A percentile compares a stretch with the other conserved stretches of the same genome.
Conservation (phyloP, 2,888 invertebrate species). For the Dryococelus australis region DNA sequence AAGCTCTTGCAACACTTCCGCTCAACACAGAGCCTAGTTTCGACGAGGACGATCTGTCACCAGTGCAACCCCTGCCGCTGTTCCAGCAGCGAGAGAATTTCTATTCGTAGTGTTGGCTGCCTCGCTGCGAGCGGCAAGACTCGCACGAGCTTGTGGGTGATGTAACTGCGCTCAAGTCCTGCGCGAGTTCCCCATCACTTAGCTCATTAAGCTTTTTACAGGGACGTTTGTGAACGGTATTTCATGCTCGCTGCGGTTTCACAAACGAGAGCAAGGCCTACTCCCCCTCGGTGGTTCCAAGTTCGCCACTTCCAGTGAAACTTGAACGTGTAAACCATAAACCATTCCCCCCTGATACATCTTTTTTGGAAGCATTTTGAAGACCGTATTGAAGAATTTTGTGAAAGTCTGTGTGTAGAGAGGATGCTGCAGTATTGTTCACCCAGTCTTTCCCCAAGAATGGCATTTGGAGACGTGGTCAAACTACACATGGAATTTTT, state of each 20-base stretch:
- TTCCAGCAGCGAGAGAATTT: conserved; percentile 89
- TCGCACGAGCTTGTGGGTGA: too few species aligned
- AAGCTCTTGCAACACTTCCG: conserved; percentile 79
- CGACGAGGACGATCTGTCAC: conserved; percentile 77
- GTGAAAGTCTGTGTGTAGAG: background rate
- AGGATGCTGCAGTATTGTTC: background rate
- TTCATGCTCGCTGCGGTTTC: background rate
- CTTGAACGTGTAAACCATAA: too few species aligned
- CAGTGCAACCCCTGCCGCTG: conserved; percentile 80
- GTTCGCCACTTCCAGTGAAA: background rate
- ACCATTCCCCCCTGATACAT: background rate
- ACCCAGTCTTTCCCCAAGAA: background rate
- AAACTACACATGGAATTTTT: background rate
- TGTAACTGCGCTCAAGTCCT: too few species aligned
- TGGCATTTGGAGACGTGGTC: background rate
- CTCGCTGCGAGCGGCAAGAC: background rate
- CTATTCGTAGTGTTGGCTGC: conserved; percentile 60
- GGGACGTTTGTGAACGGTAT: too few species aligned
- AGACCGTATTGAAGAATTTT: background rate
- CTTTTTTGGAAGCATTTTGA: conserved; percentile 16
- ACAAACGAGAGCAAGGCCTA: background rate
- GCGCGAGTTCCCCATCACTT: background rate
- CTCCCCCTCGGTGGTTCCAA: background rate
- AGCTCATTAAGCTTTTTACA: background rate
- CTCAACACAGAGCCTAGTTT: conserved; percentile 63